phyloP scores from a whole-genome alignment of 2,888 invertebrate species.

The Itoplectis maculator region DNA sequence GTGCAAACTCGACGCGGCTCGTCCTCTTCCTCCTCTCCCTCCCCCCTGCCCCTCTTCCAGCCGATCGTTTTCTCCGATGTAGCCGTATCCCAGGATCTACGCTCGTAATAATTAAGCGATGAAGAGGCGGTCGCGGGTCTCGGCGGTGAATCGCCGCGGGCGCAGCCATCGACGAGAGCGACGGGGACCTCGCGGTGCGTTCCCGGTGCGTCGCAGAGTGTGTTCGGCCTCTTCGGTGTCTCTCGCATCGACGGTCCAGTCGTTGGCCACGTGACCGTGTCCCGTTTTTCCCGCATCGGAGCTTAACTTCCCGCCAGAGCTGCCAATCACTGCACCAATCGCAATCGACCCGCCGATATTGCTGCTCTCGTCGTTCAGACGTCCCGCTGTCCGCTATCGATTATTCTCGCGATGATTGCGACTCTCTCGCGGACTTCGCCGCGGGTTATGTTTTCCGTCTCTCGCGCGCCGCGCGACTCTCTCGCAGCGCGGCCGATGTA shows the following conservation, averaged over 20 bases:
- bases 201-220: too few relatives aligned
- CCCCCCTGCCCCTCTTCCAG: constrained; percentile 21
- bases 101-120: constrained; percentile 80
- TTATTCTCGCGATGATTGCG: constrained; percentile 51
- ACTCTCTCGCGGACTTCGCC: constrained; percentile 1
- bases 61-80: constrained; percentile 22
- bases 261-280: too few relatives aligned
- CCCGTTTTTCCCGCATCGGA: too few relatives aligned
- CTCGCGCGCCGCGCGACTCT: background rate
- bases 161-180: background rate
- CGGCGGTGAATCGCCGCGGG: constrained; percentile 31
- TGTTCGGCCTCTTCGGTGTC: constrained; percentile 10
- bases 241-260: background rate
- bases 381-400: constrained; percentile 50
- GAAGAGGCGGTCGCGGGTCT: constrained; percentile 71
- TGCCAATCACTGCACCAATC: constrained; percentile 38
- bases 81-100: constrained; percentile 49
- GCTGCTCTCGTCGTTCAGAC: constrained; percentile 28
- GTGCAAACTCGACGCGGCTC: constrained; percentile 44
- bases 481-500: background rate
- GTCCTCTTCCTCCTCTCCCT: background rate
- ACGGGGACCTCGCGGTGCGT: too few relatives aligned
- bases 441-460: constrained; percentile 25
- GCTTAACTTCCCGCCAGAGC: background rate
- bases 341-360: constrained; percentile 26